Evolutionary conservation across 1,140 invertebrate species (phyloP), one percentile per base, ranked within the genome.

Genomic region (Leptonema lineaticorne): DNA sequence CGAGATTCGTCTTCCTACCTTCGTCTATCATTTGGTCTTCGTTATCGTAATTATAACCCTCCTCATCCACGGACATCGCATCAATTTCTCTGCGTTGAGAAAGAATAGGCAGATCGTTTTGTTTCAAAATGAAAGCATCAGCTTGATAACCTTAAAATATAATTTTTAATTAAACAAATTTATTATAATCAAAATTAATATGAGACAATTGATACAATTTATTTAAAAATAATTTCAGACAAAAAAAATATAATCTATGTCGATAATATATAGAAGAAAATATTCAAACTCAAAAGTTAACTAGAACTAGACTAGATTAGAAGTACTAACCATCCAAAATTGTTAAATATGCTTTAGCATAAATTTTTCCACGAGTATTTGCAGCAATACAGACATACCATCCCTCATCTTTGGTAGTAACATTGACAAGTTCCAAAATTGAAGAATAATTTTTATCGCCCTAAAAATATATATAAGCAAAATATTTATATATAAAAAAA

Each of bases 371-470:
- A 11, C 96, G 82, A 37, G 85, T 86, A 77, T 95, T 97, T 2
- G 89, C 85, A 0, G 92, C 94, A 4, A 96, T 83, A 76, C 96
- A 98, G 0, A 92, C 92, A 76, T 98, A 98, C 92, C 92, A 96
- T 0, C 94, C 95, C 77, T 94, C 92, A 74, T 96, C 90, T 33
- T 90, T 87, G 66, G 90, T 84, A 0, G 92, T 95, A 0, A 97
- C 90, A 76, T 97, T 97, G 48, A 84, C 82, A 18, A 98, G 75
- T 6, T 86, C 84, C 7, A 96, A 78, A 11, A 89, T 78, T 78
- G 95, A 88, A 0, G 88, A 87, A 73, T 89, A 83, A 24, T 84
- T 82, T 29, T 74, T 67, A 16, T 62, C 37, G 78, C 76, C 59
- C 78, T 81, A 77, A 79, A 75, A 1, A 48, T 7, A n/a, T n/a